Evolutionary conservation across 2,888 invertebrate species (phyloP), one percentile per base, ranked within the genome.

Genomic region (Mactromeris polynyma): DNA sequence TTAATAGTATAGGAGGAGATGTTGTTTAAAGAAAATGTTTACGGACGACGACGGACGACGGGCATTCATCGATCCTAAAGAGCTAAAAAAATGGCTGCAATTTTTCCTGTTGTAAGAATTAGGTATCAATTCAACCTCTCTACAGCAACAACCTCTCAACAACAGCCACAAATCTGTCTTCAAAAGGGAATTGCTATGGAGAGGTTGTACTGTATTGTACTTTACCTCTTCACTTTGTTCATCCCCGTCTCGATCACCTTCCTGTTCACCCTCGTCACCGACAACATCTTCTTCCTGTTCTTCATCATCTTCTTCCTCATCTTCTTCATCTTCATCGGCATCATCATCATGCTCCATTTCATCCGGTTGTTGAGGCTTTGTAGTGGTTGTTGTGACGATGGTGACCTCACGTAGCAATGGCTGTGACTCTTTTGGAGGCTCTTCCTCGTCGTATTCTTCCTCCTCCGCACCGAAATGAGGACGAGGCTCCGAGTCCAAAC

Each of bases 341-440:
- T 87, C 85, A 4, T 85, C 89, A 0, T 85, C 88, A 38, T 90
- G 85, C 9, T 87, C 85, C 80, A 87, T 87, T 26, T 85, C 85
- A 19, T 84, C 78, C 1, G 33, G 77, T 17, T 51, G 87, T 64
- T 83, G 85, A 31, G 84, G 87, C 26, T 85, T 81, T 51, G 87
- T 90, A 3, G 89, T 89, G 69, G 91, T 92, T 33, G 88, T 87
- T 1, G 92, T 88, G 17, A 93, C 89, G 73, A 94, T 94, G 69
- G 93, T 92, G 38, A 95, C 94, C 83, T 93, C 94, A 3, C 93
- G 92, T 81, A 95, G 86, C 88, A 95, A 87, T 11, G 95, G 95
- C 84, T 94, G 93, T 19, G 94, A 94, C 86, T 95, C 95, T 46
- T 92, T 93, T 0, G 94, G 95, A 26, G 94, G 90, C 38, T 94